Percentiles rank a stretch among this genome's conserved stretches.
Conservation (phyloP, 2,888 invertebrate species). For the Tridacna gigas region DNA sequence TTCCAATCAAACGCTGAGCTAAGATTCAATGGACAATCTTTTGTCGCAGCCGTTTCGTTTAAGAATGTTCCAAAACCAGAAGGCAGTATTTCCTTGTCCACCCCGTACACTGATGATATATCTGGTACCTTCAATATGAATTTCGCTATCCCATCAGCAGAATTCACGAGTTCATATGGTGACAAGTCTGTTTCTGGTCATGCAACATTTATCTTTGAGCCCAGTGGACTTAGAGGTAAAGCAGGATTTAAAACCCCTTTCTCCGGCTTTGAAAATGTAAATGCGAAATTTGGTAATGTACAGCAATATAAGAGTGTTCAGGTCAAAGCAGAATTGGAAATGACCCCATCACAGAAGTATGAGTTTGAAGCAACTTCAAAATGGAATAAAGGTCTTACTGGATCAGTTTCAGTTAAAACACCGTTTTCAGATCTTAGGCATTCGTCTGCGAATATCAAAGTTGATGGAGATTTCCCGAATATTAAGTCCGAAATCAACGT, state of each 20-base stretch:
- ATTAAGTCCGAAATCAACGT: constrained; percentile 25
- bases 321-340: constrained; percentile 21
- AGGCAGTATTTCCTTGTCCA: constrained; percentile 14
- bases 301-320: constrained; percentile 25
- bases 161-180: constrained; percentile 23
- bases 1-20: constrained; percentile 47
- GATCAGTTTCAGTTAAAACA: constrained; percentile 56
- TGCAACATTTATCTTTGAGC: constrained; percentile 1
- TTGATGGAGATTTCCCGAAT: constrained; percentile 27
- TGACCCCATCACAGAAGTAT: background rate
- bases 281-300: constrained; percentile 6
- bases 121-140: constrained; percentile 30
- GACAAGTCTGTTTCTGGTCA: constrained; percentile 16
- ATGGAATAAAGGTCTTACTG: constrained; percentile 8
- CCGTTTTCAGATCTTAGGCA: constrained; percentile 51
- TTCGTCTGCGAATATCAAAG: background rate
- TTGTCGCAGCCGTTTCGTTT: constrained; percentile 24
- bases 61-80: constrained; percentile 24
- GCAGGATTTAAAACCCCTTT: constrained; percentile 39
- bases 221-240: constrained; percentile 6
- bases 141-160: constrained; percentile 4
- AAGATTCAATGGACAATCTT: constrained; percentile 38
- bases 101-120: constrained; percentile 24
- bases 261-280: constrained; percentile 33
- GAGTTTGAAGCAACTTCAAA: constrained; percentile 2